These are phyloP conservation scores for Gymnarchus niloticus DNA, from an alignment of 2,113 vertebrate genomes.

Conservation along the genomic window DNA sequence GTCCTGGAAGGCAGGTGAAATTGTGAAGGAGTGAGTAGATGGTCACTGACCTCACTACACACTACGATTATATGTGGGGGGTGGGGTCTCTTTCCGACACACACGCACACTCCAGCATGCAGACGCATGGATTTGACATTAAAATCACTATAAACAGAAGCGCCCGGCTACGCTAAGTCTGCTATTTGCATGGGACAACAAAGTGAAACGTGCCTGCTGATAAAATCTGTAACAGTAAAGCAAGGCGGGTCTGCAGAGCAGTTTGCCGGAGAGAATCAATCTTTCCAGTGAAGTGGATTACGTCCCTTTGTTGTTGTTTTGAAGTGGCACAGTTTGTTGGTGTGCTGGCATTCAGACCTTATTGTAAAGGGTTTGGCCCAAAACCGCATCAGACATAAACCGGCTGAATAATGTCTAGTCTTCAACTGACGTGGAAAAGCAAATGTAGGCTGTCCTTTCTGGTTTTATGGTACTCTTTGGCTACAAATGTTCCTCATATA, in stretches of 20 bases:
- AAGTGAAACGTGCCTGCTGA: conserved; percentile 24
- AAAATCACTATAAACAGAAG: not conserved
- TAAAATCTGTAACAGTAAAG: not conserved
- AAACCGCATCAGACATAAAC: conserved; percentile 1
- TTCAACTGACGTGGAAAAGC: not conserved
- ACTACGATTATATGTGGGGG: not conserved
- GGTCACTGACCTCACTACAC: not conserved
- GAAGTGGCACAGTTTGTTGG: not conserved
- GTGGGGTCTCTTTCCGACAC: not conserved
- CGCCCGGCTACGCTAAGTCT: conserved; percentile 4
- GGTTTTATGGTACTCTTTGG: not conserved
- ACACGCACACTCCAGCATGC: not conserved
- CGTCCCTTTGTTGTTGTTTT: not conserved
- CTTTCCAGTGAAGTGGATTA: not conserved
- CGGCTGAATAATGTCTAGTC: not conserved
- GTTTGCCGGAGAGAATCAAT: not conserved
- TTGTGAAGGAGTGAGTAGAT: not conserved
- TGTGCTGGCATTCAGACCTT: not conserved
- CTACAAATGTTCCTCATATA: not conserved
- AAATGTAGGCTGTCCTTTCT: not conserved
- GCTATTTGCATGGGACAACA: conserved; percentile 27
- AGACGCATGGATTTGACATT: conserved; percentile 26
- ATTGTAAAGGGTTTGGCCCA: not conserved
- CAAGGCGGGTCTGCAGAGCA: not conserved
- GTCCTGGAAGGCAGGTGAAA: conserved; percentile 10